Evolutionary conservation across 2,113 vertebrate genomes (phyloP).

Genomic region (Oceanites oceanicus): DNA sequence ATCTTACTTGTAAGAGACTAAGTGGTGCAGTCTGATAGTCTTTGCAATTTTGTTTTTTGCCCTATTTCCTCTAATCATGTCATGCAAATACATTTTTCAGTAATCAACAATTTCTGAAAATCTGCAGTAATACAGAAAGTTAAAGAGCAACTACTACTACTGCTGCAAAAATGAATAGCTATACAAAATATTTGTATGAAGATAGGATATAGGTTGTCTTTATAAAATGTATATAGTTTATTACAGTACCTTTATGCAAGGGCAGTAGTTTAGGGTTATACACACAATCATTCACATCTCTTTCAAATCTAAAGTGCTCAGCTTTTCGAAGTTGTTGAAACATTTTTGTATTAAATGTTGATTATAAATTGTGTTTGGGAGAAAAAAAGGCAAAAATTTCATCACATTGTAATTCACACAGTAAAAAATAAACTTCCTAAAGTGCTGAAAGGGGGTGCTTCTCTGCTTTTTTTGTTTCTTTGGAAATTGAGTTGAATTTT

Average conservation of each 20-base stretch:
- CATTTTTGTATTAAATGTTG: not conserved
- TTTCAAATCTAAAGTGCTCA: not conserved
- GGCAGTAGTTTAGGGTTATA: not conserved
- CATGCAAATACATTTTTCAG: not conserved
- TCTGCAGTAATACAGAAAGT: not conserved
- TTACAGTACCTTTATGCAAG: not conserved
- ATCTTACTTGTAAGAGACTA: not conserved
- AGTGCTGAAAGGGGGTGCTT: not conserved
- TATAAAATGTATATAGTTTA: not conserved
- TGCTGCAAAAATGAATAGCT: not conserved
- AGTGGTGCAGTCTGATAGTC: not conserved
- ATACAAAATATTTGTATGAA: not conserved
- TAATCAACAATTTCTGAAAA: not conserved
- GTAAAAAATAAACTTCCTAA: not conserved
- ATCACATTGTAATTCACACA: not conserved
- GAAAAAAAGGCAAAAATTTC: not conserved
- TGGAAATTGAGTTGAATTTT: not conserved
- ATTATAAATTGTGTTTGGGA: not conserved
- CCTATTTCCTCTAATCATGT: not conserved
- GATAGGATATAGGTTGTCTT: not conserved
- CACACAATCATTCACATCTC: not conserved
- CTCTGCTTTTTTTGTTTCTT: not conserved
- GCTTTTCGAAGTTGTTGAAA: not conserved
- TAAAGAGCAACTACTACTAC: not conserved
- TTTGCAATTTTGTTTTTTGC: not conserved